Evolutionary conservation across 2,888 invertebrate genomes (phyloP), one percentile per base, ranked within the genome.

Genomic region (Chorisops tibialis): DNA sequence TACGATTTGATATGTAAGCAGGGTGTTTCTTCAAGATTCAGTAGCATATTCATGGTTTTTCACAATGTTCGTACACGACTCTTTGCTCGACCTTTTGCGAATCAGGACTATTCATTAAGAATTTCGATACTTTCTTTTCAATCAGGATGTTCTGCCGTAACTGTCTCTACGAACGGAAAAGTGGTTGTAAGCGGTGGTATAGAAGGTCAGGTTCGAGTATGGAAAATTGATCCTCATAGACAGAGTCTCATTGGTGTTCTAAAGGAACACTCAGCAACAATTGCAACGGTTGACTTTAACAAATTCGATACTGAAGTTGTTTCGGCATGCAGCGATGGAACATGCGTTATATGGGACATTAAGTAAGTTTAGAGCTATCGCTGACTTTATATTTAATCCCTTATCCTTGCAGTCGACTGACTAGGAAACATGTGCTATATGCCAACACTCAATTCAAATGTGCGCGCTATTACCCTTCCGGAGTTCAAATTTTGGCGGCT

Each of bases 311-410:
- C 83, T 1, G 91, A 93, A 75, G 91, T 93, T 0, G 89, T 93
- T 14, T 93, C 93, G 71, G 89, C 95, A 0, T 91, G 93, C 47
- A 88, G 88, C 0, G 96, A 96, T 78, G 96, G 96, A 11, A 91
- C 93, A 3, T 93, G 93, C 73, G 93, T 96, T 67, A 87, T 96
- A 65, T 96, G 96, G 96, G 91, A 95, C 73, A 80, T 96, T 18
- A 78, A 83, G 91, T 91, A 74, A 81, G 80, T 30, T 4, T 6
- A 12, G 6, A 14, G 6, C n/a, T 43, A 12, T 43, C n/a, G 14
- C 9, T 43, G 16, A 9, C 14, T 24, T 3, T 16, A 12, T n/a
- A 21, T 50, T 50, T 30, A 9, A 50, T 19, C 19, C 7, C 59
- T 39, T 51, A 64, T 64, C 5, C 78, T 37, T 16, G 19, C 45